Conservation (phyloP, 2,113 vertebrate species). For the Hemicordylus capensis region DNA sequence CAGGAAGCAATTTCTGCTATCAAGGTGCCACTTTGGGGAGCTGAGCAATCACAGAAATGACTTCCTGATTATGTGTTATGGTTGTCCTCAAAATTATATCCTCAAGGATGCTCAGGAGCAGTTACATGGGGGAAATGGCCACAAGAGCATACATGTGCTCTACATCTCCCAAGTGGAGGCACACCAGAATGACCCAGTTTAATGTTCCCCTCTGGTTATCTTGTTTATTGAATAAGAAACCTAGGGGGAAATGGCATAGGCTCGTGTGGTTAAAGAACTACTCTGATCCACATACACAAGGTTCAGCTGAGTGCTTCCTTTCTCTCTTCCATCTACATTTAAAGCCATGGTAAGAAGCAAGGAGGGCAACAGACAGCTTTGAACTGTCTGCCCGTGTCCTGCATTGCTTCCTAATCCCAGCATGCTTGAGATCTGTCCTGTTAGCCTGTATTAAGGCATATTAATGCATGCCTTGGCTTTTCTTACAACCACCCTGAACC, state of each 20-base stretch:
- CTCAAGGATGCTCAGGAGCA: neutral
- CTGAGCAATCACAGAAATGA: neutral
- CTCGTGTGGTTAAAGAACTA: neutral
- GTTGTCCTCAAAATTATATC: neutral
- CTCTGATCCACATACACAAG: neutral
- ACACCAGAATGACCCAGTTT: neutral
- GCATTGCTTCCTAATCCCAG: neutral
- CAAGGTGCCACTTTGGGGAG: neutral
- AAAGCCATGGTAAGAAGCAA: neutral
- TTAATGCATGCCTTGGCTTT: neutral
- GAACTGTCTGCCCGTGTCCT: neutral
- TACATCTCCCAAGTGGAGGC: neutral
- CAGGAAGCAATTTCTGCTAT: neutral
- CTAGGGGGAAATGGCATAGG: neutral
- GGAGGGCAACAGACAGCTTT: neutral
- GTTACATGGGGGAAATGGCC: neutral
- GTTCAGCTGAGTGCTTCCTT: neutral
- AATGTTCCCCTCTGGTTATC: neutral
- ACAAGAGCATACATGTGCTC: neutral
- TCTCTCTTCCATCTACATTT: neutral
- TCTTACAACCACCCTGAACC: neutral
- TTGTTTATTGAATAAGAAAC: neutral
- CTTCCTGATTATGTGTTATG: neutral
- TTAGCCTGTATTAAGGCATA: neutral
- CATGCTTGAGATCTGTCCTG: neutral